Base-by-base conservation (phyloP, 30 jellyfish, hydroid and myxozoan genomes). In the Morbakka virulenta region DNA sequence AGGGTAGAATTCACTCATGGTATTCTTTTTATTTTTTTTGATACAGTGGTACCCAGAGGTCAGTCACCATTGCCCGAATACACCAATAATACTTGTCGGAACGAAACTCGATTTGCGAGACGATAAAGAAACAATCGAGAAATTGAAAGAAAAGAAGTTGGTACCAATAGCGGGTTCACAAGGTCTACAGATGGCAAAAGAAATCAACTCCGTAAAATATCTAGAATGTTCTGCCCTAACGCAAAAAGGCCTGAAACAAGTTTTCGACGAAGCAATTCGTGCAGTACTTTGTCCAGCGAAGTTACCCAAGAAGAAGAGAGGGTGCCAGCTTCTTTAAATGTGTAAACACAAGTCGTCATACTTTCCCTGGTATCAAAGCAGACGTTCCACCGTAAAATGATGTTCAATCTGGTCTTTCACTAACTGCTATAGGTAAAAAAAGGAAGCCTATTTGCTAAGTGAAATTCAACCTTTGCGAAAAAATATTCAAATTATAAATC, bases 211-310 rank as follows among this genome's bases (percentile, higher is more conserved):
- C 14, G 97, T 87, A 53, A 89, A 94, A 69, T 94, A 87, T 67
- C 47, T 83, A 52, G 99, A 94, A 74, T 94, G 99, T 72, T 94
- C 99, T 75, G 99, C 99, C 27, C 73, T 87, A 31, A 94, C 99
- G 14, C 99, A 94, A 64, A 87, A 94, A 66, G 97, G 97, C 50
- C 91, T 94, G 70, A 94, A 94, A 80, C 97, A 94, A 70, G 97
- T 94, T 51, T 94, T 94, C 35, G 99, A 94, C 62, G 97, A 89
- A 69, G 99, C 99, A 25, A 88, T 94, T 27, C 87, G 99, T 41
- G 97, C 97, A 35, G 99, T 88, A 11, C 83, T 94, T 26, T 87
- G 96, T 73, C 99, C 97, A 35, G 80, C 74, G 85, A 87, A 86
- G 72, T 82, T 90, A 24, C 83, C 70, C 6, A 94, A 83, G 89